Conservation (phyloP, 1,140 invertebrate species). For the Anastrepha obliqua region DNA sequence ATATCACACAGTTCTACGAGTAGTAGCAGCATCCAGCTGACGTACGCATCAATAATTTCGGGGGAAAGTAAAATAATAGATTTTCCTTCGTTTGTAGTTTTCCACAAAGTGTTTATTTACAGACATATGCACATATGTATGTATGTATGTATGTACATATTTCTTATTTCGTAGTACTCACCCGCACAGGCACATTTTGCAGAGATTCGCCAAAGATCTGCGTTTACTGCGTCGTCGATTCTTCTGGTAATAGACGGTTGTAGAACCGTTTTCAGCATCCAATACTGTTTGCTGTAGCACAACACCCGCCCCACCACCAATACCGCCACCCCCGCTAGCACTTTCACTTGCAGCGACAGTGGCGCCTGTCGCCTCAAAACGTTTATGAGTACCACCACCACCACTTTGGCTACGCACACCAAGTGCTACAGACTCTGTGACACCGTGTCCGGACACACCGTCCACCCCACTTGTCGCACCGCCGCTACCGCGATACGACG, state of each 20-base stretch:
- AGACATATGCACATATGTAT: not conserved
- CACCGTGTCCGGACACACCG: not conserved
- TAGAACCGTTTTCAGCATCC: slow-evolving; percentile 69
- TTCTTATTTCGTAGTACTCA: slow-evolving; percentile 59
- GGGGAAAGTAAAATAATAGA: slow-evolving; percentile 17
- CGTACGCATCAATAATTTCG: not conserved
- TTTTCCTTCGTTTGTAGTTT: not conserved
- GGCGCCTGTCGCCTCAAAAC: slow-evolving; percentile 59
- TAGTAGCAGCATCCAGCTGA: not conserved
- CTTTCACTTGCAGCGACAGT: slow-evolving; percentile 58
- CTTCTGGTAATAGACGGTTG: slow-evolving; percentile 71
- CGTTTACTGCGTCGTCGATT: slow-evolving; percentile 70
- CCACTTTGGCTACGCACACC: slow-evolving; percentile 51
- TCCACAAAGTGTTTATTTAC: not conserved
- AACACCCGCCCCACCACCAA: slow-evolving; percentile 24
- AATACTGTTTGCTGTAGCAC: slow-evolving; percentile 61
- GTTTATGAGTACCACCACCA: slow-evolving; percentile 51
- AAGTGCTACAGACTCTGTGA: slow-evolving; percentile 47
- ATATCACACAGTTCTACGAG: no score
- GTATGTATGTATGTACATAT: not conserved
- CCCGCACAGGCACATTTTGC: slow-evolving; percentile 71
- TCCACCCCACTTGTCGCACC: slow-evolving; percentile 53
- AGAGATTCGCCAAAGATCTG: slow-evolving; percentile 68
- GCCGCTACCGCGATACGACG: slow-evolving; percentile 59
- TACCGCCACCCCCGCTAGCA: slow-evolving; percentile 41